Evolutionary conservation across 2,113 vertebrate species (phyloP).

Genomic region (Caranx melampygus): DNA sequence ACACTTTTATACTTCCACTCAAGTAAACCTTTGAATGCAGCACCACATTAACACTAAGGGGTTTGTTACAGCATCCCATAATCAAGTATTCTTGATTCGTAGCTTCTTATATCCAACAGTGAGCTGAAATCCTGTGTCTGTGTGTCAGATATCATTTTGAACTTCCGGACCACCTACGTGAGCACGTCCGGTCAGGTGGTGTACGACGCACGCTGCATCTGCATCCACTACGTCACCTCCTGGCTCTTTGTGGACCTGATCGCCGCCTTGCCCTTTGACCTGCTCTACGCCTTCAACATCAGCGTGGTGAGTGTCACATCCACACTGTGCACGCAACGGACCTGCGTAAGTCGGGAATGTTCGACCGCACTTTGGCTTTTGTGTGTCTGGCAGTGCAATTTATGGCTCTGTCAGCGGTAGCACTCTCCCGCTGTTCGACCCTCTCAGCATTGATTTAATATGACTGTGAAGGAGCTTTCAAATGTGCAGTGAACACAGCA

Average conservation of each 20-base stretch:
- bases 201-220: conserved; percentile 86
- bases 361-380: too few species aligned
- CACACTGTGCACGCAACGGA: neutral
- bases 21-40: neutral
- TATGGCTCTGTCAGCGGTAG: neutral
- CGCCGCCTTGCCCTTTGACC: conserved; percentile 87
- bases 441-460: conserved; percentile 9
- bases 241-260: conserved; percentile 89
- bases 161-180: conserved; percentile 87
- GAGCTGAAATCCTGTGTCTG: neutral
- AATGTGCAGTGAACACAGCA: neutral
- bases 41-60: too few species aligned
- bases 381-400: neutral
- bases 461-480: conserved; percentile 6
- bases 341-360: too few species aligned
- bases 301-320: conserved; percentile 83
- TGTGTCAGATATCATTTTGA: conserved; percentile 83
- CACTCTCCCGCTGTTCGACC: neutral
- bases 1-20: neutral
- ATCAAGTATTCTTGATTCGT: neutral
- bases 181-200: conserved; percentile 88
- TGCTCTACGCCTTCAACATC: conserved; percentile 88
- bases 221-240: conserved; percentile 87
- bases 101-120: too few species aligned
- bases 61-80: neutral